Base-by-base conservation (phyloP, 2,113 vertebrate species). In the Gavialis gangeticus region DNA sequence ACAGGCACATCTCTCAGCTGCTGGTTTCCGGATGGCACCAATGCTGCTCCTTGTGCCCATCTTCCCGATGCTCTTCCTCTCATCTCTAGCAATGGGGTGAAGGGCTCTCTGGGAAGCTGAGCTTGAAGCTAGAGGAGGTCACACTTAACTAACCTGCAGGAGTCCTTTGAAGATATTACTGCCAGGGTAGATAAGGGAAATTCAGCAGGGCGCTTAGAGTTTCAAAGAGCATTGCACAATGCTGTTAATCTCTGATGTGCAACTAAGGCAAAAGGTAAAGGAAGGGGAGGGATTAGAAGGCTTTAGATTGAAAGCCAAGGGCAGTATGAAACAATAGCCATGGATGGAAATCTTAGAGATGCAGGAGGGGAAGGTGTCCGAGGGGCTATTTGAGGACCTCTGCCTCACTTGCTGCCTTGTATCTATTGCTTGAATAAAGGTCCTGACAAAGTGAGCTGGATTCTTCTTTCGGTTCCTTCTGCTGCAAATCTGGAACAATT, bases 141-240 rank as follows among this genome's bases (percentile, higher is more conserved):
- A 96, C 96, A 97, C 96, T 96, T 97, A 97, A 98, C 97, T 97
- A 97, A 96, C 96, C 95, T 93, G 84, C 75, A 71, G 94, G 97
- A 97, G 96, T 84, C 97, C 95, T 98, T 98, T 98, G 97, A 98
- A 97, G 97, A 96, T 95, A 95, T 94, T 75, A 79, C 93, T 96
- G 94, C 97, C 90, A 89, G 87, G 94, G 91, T 87, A 97, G 97
- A 97, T 98, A 96, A 98, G 97, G 96, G 94, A 96, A 97, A 96
- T 89, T 93, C 86, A 69, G 95, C 73, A 79, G 93, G 90, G 86
- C 19, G 89, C 95, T 97, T 94, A 89, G 97, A 92, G 93, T 97
- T 97, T 97, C 93, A 97, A 97, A 98, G 97, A 96, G 87, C 88
- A 75, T 96, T 97, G 94, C 89, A 88, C 34, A 34, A 34, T 34